phyloP scores from a whole-genome alignment of 2,113 vertebrate species.

The Myodes glareolus region DNA sequence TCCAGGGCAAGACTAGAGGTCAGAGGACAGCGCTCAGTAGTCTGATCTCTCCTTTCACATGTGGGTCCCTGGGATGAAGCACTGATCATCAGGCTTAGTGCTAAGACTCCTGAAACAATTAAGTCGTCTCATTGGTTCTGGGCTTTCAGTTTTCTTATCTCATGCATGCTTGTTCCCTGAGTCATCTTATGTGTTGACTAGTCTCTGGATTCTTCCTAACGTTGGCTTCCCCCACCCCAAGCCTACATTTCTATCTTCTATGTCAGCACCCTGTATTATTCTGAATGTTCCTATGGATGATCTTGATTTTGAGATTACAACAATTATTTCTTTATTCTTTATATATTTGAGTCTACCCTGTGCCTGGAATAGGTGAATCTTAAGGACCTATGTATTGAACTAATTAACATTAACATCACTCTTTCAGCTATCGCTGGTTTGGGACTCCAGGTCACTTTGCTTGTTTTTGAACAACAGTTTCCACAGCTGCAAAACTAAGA shows the following conservation, averaged over 20 bases:
- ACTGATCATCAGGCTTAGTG: not conserved
- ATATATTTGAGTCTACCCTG: not conserved
- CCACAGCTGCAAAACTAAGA: not conserved
- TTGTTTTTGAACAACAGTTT: not conserved
- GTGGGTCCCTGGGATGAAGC: not conserved
- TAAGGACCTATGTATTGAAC: not conserved
- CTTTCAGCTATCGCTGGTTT: not conserved
- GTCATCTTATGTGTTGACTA: not conserved
- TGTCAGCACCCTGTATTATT: not conserved
- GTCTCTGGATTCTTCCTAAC: not conserved
- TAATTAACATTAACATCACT: not conserved
- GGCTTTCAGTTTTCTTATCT: not conserved
- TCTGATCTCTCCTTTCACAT: not conserved
- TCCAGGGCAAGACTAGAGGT: not conserved
- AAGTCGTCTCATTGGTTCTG: not conserved
- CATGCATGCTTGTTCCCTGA: not conserved
- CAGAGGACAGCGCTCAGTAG: not conserved
- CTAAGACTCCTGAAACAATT: too few species aligned
- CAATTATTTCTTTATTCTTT: conserved; percentile 25
- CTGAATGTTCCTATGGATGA: not conserved
- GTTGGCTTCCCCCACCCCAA: not conserved
- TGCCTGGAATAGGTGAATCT: not conserved
- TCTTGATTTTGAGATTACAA: not conserved
- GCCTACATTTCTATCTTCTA: not conserved
- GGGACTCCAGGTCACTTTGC: not conserved